Evolutionary conservation across 2,888 invertebrate genomes (phyloP).

Genomic region (Eretmocerus hayati): DNA sequence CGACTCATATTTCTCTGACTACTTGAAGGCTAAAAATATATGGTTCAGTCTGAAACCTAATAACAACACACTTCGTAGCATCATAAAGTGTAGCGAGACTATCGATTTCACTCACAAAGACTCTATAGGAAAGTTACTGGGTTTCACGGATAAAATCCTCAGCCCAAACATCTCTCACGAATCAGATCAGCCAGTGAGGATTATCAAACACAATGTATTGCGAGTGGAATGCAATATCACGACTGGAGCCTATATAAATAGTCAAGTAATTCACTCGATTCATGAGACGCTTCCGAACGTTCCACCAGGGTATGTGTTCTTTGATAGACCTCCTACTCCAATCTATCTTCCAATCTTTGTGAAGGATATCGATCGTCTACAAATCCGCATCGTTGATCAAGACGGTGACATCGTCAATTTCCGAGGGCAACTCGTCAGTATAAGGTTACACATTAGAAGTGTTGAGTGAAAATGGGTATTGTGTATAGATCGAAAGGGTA

Average conservation of each 20-base stretch:
- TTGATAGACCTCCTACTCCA: conserved; percentile 29
- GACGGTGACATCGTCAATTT: conserved; percentile 24
- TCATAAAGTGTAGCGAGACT: neutral
- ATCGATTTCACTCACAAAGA: conserved; percentile 2
- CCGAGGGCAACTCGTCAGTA: conserved; percentile 24
- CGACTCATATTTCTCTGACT: neutral
- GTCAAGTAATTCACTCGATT: neutral
- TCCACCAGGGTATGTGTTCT: conserved; percentile 34
- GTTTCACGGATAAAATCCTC: conserved; percentile 15
- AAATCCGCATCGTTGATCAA: conserved; percentile 25
- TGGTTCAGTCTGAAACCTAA: neutral
- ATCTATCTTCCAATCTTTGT: conserved; percentile 25
- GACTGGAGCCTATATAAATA: neutral
- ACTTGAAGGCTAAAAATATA: neutral
- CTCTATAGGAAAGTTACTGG: conserved; percentile 19
- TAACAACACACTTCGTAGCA: neutral
- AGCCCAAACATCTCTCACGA: conserved; percentile 11
- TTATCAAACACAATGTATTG: neutral
- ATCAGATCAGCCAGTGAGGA: conserved; percentile 4
- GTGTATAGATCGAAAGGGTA: neutral
- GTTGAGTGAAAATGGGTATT: neutral
- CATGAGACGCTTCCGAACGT: conserved; percentile 13
- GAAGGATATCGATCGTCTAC: conserved; percentile 21
- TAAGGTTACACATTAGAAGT: conserved; percentile 17
- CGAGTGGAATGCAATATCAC: conserved; percentile 2